Evolutionary conservation across 2,888 invertebrate genomes (phyloP), one percentile per base, ranked within the genome.

Genomic region (Aradus depressus): DNA sequence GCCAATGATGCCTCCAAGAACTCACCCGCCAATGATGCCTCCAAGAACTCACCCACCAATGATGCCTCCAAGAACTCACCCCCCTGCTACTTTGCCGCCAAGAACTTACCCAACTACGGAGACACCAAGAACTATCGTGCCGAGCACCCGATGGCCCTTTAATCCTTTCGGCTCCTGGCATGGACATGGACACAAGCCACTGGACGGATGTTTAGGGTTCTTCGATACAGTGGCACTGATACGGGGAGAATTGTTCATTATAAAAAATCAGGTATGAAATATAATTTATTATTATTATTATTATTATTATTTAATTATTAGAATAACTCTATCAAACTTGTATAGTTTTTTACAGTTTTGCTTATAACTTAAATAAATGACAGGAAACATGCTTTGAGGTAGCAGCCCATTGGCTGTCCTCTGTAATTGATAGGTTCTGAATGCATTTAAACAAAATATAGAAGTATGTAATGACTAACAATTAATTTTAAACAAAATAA

Each of bases 171-270:
- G 49, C 1, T 21, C 31, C 6, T 32, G 23, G 32, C 14, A 41
- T 12, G 49, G 23, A 23, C 14, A 41, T 12, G 49, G 21, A 2
- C 4, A 16, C 1, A 31, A 28, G 16, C 23, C 41, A 5, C 14
- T 21, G 59, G 74, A 81, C 64, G 74, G 82, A 39, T 85, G 84
- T 64, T 69, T 73, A 60, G 78, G 80, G 34, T 69, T 72, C 62
- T 80, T 79, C 63, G 80, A 84, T 66, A 77, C 81, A n/a, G 71
- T 82, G 25, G 75, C 81, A 35, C 72, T 75, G 50, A 70, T 85
- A 34, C 63, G 76, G 49, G 70, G 70, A 21, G 75, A 76, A 62
- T 61, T 79, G 18, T 77, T 77, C 62, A 68, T 79, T 51, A 77
- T 79, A 62, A 79, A 77, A 64, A 71, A 68, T 47, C 62, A 71